Evolutionary conservation across 2,888 invertebrate species (phyloP).

Genomic region (Melipona bicolor): DNA sequence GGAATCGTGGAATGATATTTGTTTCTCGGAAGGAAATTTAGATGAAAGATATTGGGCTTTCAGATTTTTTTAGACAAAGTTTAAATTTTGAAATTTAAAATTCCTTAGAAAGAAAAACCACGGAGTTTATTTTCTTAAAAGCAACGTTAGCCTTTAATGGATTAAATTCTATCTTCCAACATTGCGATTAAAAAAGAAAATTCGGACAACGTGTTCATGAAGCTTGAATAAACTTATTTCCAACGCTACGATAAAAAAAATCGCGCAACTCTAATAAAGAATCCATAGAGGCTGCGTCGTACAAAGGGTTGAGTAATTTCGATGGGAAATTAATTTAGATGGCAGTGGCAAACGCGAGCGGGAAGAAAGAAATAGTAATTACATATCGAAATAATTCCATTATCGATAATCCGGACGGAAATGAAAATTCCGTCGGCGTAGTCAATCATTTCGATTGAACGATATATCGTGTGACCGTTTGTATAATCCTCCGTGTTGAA

Average conservation of each 20-base stretch:
- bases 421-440: conserved; percentile 29
- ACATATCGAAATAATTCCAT: conserved; percentile 3
- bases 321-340: conserved; percentile 1
- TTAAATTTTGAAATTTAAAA: too few species aligned
- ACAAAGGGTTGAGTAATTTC: neutral
- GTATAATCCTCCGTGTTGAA: conserved; percentile 18
- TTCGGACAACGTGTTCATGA: too few species aligned
- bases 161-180: too few species aligned
- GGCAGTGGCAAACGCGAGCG: neutral
- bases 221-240: too few species aligned
- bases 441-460: conserved; percentile 25
- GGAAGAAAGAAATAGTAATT: neutral
- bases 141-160: too few species aligned
- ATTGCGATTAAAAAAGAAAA: too few species aligned
- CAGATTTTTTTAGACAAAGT: too few species aligned
- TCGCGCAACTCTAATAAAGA: neutral
- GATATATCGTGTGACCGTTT: conserved; percentile 9
- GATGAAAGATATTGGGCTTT: too few species aligned
- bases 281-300: neutral
- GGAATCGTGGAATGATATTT: neutral
- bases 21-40: neutral
- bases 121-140: too few species aligned
- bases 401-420: neutral
- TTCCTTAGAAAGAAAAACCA: too few species aligned
- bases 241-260: neutral